Evolutionary conservation across 2,888 invertebrate species (phyloP), one percentile per base, ranked within the genome.

Genomic region (Ectemnius continuus): DNA sequence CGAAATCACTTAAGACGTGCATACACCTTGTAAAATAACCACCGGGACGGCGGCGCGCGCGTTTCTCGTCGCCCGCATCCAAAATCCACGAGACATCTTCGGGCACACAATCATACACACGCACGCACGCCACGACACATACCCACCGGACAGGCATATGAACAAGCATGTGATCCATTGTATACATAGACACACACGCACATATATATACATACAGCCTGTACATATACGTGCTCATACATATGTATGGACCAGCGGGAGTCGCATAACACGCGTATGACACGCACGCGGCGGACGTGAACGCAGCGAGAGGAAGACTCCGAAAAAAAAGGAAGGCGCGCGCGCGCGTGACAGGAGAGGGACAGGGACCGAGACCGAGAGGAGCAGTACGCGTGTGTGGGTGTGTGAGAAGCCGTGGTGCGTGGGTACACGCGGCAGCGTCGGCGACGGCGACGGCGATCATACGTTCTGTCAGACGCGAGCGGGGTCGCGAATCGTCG

Each of bases 1-100:
- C 89, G 87, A 86, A 85, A 88, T 85, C 85, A 87, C 88, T 85
- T 89, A 90, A 90, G 90, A 88, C 90, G 89, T 36, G 36, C 89
- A 88, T 86, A 87, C 88, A 87, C 88, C 90, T 89, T 89, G 89
- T 87, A 88, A 87, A 83, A 86, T 87, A 87, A 86, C 80, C 82
- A 79, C 80, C 84, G 83, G 84, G 81, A 83, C 84, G 85, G 85
- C 86, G 84, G 79, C 86, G 80, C 82, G 82, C 80, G 77, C 80
- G 71, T 16, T 52, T 52, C 52, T 81, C 75, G 61, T 73, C 80
- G 73, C 76, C 61, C 76, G 62, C 68, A 79, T 73, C 57, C 67
- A 52, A 16, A 36, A 36, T 36, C 36, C 36, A 36, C 36, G 36
- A 36, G 36, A 11, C 36, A 36, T 8, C 36, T 36, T 36, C 8